Conservation (phyloP, 2,888 invertebrate species). For the Aphidoletes aphidimyza region DNA sequence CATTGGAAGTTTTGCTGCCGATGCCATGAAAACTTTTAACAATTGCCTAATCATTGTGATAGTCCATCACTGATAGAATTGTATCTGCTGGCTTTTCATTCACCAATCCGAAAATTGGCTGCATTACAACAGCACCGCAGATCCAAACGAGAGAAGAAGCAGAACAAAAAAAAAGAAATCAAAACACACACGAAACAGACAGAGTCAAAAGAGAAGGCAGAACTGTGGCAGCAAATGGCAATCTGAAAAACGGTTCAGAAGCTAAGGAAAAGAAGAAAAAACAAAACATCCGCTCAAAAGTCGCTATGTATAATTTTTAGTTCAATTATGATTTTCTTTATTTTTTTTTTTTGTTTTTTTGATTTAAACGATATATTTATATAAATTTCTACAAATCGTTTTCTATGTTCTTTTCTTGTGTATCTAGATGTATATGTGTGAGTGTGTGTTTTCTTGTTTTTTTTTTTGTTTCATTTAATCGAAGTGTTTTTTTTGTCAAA, state of each 20-base stretch:
- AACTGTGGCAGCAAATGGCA: background rate
- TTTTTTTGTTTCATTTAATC: background rate
- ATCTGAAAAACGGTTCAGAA: background rate
- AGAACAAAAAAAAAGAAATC: background rate
- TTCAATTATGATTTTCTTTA: slow-evolving; percentile 45
- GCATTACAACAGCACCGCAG: background rate
- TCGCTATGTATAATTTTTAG: slow-evolving; percentile 23
- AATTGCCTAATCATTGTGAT: background rate
- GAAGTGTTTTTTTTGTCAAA: background rate
- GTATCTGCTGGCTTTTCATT: background rate
- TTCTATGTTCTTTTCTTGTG: background rate
- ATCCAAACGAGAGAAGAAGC: background rate
- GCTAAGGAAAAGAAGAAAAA: background rate
- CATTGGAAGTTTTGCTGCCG: background rate
- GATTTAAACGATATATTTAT: slow-evolving; percentile 27
- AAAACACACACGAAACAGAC: background rate
- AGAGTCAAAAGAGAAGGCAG: background rate
- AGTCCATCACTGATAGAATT: too few species aligned
- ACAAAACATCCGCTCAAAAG: background rate
- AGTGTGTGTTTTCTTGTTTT: background rate
- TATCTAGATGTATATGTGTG: slow-evolving; percentile 18
- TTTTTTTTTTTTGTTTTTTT: slow-evolving; percentile 28
- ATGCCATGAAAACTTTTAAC: background rate
- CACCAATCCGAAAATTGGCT: background rate
- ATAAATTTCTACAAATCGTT: slow-evolving; percentile 50